phyloP scores from a whole-genome alignment of 2,113 vertebrate species.

The Corvus cornix region DNA sequence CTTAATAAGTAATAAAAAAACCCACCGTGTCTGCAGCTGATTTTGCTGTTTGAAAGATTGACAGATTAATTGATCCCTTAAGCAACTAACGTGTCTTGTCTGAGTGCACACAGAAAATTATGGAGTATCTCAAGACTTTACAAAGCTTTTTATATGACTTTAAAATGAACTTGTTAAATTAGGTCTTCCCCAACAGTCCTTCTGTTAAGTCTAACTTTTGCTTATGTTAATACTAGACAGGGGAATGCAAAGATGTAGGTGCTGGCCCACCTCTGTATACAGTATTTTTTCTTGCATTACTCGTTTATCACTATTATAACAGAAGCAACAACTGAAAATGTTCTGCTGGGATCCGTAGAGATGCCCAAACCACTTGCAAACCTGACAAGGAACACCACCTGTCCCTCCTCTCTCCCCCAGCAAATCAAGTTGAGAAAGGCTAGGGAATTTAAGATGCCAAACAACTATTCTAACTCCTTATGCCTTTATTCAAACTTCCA shows the following conservation, averaged over 20 bases:
- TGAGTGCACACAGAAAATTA: neutral
- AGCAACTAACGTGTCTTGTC: neutral
- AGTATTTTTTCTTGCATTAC: neutral
- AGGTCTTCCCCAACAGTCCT: neutral
- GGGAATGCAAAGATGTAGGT: neutral
- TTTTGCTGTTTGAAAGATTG: neutral
- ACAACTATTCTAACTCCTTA: neutral
- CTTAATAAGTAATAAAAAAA: neutral
- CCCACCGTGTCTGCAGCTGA: neutral
- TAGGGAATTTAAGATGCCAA: neutral
- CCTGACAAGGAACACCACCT: neutral
- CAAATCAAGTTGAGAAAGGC: neutral
- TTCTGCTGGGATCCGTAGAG: neutral
- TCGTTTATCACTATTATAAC: neutral
- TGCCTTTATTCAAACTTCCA: neutral
- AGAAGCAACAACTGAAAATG: neutral
- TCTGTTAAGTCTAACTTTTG: neutral
- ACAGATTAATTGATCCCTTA: neutral
- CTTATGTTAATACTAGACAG: neutral
- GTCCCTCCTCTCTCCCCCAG: neutral
- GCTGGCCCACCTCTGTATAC: neutral
- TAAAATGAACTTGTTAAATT: neutral
- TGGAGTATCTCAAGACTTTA: neutral
- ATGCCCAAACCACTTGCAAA: neutral
- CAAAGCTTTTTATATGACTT: neutral